These are phyloP conservation scores for Momotus momota DNA, from an alignment of 2,797 vertebrate genomes.

Conservation along the genomic window DNA sequence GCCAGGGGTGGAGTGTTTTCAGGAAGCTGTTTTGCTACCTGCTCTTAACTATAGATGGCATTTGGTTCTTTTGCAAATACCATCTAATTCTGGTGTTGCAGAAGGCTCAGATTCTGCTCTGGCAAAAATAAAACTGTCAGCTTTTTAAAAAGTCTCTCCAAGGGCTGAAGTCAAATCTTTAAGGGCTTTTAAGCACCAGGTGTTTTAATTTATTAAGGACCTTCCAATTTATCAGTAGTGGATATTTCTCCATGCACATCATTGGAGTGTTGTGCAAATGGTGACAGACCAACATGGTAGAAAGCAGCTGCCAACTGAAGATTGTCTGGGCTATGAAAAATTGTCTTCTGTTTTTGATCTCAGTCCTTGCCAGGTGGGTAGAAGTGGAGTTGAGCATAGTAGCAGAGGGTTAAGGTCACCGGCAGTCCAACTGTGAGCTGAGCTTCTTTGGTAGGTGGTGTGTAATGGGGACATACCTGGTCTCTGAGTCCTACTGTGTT, in stretches of 20 bases:
- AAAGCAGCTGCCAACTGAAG: background rate
- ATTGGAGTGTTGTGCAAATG: too few species aligned
- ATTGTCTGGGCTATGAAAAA: background rate
- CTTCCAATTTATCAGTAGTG: background rate
- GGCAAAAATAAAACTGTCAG: background rate
- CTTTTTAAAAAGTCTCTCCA: background rate
- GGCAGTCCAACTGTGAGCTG: background rate
- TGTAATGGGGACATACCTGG: too few species aligned
- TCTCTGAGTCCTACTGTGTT: background rate
- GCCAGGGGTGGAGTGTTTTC: constrained; percentile 11
- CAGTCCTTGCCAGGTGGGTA: background rate
- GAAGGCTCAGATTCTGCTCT: background rate
- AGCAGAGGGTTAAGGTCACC: background rate
- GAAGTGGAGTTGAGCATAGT: background rate
- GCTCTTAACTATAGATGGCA: background rate
- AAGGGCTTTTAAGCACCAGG: background rate
- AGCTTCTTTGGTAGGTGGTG: background rate
- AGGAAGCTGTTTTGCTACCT: background rate
- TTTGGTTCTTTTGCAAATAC: background rate
- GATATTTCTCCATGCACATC: rapidly evolving
- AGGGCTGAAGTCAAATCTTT: background rate
- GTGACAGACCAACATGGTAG: rapidly evolving
- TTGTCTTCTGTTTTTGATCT: background rate
- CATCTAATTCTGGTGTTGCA: background rate
- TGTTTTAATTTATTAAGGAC: background rate